Evolutionary conservation across 1,140 invertebrate species (phyloP).

Genomic region (Steinernema khuongi): DNA sequence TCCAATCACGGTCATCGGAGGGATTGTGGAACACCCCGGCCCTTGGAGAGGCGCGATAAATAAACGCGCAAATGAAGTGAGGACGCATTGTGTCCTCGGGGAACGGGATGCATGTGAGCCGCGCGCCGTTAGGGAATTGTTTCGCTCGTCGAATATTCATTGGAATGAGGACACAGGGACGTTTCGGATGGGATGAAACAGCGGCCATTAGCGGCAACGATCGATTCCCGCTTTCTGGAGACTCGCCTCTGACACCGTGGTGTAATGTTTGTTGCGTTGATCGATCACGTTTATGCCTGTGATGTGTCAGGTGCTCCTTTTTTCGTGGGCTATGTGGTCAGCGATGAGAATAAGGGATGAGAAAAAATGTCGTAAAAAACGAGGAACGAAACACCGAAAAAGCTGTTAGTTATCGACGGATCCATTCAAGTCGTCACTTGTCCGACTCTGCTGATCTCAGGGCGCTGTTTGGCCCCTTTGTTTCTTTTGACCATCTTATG

Average conservation of each 20-base stretch:
- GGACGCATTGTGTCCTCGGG: not conserved
- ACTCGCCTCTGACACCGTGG: not conserved
- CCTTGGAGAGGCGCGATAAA: not conserved
- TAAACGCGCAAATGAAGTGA: not conserved
- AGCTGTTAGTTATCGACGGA: too few relatives aligned
- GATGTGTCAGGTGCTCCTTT: too few relatives aligned
- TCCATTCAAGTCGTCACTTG: too few relatives aligned
- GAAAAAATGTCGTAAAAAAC: too few relatives aligned
- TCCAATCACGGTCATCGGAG: not conserved
- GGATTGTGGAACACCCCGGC: not conserved
- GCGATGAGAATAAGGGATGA: too few relatives aligned
- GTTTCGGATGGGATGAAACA: not conserved
- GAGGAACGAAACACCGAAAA: too few relatives aligned
- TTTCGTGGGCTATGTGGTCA: too few relatives aligned
- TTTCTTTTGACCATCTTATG: too few relatives aligned
- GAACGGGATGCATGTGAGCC: not conserved
- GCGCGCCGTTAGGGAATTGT: not conserved
- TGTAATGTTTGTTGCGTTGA: not conserved
- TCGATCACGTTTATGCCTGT: not conserved
- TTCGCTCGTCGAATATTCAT: constrained; percentile 8
- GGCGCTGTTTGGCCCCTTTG: too few relatives aligned
- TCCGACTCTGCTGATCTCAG: too few relatives aligned
- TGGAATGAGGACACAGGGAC: too few relatives aligned
- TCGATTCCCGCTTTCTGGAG: not conserved
- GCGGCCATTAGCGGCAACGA: not conserved